phyloP scores from a whole-genome alignment of 2,113 vertebrate genomes.

The Rhea pennata region DNA sequence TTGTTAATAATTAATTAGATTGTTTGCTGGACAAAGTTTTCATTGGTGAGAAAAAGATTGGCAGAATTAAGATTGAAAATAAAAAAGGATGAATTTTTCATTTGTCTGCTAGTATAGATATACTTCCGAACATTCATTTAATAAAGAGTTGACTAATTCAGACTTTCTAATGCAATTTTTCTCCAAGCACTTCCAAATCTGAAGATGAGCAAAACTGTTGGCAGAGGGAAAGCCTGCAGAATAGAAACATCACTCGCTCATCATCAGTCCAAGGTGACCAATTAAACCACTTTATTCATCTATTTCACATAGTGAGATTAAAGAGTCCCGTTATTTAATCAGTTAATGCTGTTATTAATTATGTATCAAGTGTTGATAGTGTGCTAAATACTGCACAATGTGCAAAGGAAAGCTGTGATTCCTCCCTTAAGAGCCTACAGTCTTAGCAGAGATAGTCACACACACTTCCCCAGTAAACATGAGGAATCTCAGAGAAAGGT shows the following conservation, averaged over 20 bases:
- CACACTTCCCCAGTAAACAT: not conserved
- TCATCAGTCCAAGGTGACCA: accelerated
- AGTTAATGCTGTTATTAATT: not conserved
- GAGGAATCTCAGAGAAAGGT: not conserved
- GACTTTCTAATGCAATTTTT: not conserved
- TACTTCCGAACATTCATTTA: not conserved
- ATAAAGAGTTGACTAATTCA: not conserved
- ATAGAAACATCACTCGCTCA: accelerated
- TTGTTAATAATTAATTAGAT: not conserved
- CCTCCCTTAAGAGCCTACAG: not conserved
- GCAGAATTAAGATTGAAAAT: not conserved
- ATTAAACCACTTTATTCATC: not conserved
- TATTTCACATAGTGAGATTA: not conserved
- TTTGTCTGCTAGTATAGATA: not conserved
- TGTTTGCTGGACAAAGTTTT: not conserved
- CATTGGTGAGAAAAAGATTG: not conserved
- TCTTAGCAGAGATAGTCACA: not conserved
- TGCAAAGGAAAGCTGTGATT: not conserved
- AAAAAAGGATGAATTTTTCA: not conserved
- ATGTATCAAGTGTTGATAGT: not conserved
- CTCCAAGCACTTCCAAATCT: not conserved
- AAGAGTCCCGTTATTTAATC: not conserved
- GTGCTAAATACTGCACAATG: not conserved
- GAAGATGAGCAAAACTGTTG: not conserved
- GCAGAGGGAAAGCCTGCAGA: not conserved